phyloP scores from a whole-genome alignment of 2,888 invertebrate species.

The Gnatocerus cornutus region DNA sequence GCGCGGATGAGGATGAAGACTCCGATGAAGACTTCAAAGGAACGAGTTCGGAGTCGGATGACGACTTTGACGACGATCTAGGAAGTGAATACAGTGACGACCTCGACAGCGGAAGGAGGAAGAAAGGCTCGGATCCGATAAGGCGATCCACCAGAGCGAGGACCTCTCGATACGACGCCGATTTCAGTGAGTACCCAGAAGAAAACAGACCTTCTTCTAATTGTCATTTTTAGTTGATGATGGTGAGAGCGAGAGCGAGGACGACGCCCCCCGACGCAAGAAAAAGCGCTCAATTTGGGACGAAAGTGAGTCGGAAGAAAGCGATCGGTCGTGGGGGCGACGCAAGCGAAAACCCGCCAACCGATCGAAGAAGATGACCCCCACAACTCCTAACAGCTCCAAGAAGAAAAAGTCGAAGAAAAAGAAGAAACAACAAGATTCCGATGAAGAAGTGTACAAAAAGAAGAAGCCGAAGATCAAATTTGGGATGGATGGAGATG shows the following conservation, averaged over 20 bases:
- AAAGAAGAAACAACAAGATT: constrained; percentile 71
- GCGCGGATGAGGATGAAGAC: constrained; percentile 81
- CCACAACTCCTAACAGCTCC: constrained; percentile 7
- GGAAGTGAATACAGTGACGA: constrained; percentile 76
- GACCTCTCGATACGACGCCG: constrained; percentile 73
- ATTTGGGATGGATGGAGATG: constrained; percentile 74
- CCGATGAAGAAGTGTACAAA: constrained; percentile 66
- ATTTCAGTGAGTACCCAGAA: constrained; percentile 70
- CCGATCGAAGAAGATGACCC: constrained; percentile 21
- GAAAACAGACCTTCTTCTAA: too few relatives aligned
- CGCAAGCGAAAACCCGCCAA: constrained; percentile 65
- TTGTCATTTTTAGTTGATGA: constrained; percentile 69
- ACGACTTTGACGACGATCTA: constrained; percentile 74
- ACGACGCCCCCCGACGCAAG: constrained; percentile 73
- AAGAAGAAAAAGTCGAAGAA: constrained; percentile 70
- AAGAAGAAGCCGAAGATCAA: constrained; percentile 70
- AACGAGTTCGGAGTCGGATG: constrained; percentile 75
- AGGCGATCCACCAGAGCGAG: constrained; percentile 74
- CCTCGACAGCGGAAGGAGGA: constrained; percentile 69
- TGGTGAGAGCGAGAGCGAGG: constrained; percentile 71
- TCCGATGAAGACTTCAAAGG: constrained; percentile 96
- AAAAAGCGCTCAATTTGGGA: constrained; percentile 77
- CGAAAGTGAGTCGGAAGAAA: constrained; percentile 76
- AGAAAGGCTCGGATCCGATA: constrained; percentile 70
- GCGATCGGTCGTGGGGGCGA: constrained; percentile 75